These are phyloP conservation scores for Hetaerina titia DNA, from an alignment of 2,888 invertebrate genomes.

Conservation along the genomic window DNA sequence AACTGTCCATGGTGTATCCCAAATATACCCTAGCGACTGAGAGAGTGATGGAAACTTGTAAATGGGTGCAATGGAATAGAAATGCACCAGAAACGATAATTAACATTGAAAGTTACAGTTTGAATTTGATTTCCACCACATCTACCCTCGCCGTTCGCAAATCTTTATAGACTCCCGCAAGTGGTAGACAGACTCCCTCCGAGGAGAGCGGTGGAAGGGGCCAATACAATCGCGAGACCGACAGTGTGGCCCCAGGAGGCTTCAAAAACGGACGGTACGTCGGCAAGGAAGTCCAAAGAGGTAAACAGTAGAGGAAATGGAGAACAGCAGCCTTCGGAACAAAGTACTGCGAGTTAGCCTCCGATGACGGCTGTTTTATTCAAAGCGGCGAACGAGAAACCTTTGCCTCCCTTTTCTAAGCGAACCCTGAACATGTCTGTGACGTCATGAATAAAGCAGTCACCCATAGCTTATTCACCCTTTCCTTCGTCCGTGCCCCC, in stretches of 20 bases:
- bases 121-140: too few relatives aligned
- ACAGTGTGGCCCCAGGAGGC: too few relatives aligned
- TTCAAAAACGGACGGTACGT: too few relatives aligned
- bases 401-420: background rate
- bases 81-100: too few relatives aligned
- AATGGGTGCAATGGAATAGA: background rate
- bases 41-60: background rate
- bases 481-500: background rate
- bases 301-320: background rate
- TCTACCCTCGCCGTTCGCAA: background rate
- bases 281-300: too few relatives aligned
- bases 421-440: constrained; percentile 14
- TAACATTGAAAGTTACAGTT: too few relatives aligned
- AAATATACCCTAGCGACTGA: too few relatives aligned
- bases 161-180: background rate
- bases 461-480: background rate
- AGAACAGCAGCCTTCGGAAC: background rate
- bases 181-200: background rate
- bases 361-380: constrained; percentile 54
- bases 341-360: constrained; percentile 18
- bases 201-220: background rate
- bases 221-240: background rate
- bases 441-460: constrained; percentile 49
- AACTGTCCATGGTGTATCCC: too few relatives aligned
- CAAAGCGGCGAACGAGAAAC: background rate